Conservation (phyloP, 64 coral and sea anemone species). For the Montipora efflorescens region DNA sequence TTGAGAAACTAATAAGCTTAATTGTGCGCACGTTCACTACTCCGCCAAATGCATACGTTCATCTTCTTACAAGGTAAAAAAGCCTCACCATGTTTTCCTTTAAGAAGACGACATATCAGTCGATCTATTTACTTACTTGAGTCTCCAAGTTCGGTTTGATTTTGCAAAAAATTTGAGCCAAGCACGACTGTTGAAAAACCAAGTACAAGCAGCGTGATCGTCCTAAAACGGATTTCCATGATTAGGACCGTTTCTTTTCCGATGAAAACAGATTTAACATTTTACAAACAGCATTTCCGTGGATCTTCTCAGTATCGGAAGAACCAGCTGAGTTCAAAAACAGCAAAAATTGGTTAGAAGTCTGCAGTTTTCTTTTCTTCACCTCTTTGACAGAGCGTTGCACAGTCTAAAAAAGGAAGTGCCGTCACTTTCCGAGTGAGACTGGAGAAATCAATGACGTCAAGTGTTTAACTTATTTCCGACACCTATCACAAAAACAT, state of each 20-base stretch:
- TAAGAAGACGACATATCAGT: too few species aligned
- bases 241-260: neutral
- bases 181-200: neutral
- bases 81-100: too few species aligned
- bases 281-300: neutral
- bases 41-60: too few species aligned
- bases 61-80: neutral
- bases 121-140: neutral
- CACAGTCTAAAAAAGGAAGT: neutral
- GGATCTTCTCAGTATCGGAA: neutral
- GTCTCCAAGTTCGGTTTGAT: neutral
- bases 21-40: too few species aligned
- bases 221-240: neutral
- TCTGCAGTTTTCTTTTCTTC: neutral
- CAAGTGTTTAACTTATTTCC: neutral
- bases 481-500: neutral
- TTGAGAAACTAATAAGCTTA: too few species aligned
- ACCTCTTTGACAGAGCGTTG: neutral
- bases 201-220: neutral
- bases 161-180: neutral
- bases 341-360: neutral
- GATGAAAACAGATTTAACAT: neutral
- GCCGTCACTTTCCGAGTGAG: too few species aligned
- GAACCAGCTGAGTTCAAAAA: neutral
- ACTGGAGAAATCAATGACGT: neutral